Evolutionary conservation across 2,113 vertebrate genomes (phyloP), one percentile per base, ranked within the genome.

Genomic region (Ammodramus savannarum): DNA sequence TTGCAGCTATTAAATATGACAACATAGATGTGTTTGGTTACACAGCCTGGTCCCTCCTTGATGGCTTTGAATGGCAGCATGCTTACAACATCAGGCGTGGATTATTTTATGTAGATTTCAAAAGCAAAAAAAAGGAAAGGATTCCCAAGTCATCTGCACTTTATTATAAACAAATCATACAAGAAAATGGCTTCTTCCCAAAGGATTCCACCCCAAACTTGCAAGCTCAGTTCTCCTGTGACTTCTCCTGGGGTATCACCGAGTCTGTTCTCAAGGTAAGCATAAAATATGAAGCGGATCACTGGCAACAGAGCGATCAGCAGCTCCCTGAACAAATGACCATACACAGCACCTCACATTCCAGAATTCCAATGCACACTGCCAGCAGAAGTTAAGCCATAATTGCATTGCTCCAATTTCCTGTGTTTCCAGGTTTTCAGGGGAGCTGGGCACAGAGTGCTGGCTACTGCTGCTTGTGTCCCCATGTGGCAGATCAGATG

Each of bases 51-150:
- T 99, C 99, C 13, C 97, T 99, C 90, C 95, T 99, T 54, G 99
- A 99, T 69, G 99, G 99, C 80, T 99, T 99, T 71, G 99, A 99
- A 96, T 99, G 99, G 99, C 99, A 99, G 77, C 97, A 98, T 14
- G 98, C 97, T 41, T 98, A 99, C 88, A 97, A 79, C 38, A 95
- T 97, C n/a, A 98, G 99, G 66, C 97, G 99, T 5, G 99, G 99
- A 43, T 97, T 99, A 23, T 99, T 99, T 97, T 99, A 99, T 66
- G 92, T 99, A 10, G 98, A 99, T 93, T 99, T 99, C 89, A 97
- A 91, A 49, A 98, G 98, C 16, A 63, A 97, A 58, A 95, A 97
- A 74, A 98, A 98, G 89, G 98, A 97, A 95, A 98, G 99, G 89
- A 96, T 97, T 69, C 98, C 99, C 14, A 99, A 99, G 93, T 98